Percentiles rank a stretch among this genome's conserved stretches.
Conservation (phyloP, 2,113 vertebrate genomes). For the Proterorhinus semilunaris region DNA sequence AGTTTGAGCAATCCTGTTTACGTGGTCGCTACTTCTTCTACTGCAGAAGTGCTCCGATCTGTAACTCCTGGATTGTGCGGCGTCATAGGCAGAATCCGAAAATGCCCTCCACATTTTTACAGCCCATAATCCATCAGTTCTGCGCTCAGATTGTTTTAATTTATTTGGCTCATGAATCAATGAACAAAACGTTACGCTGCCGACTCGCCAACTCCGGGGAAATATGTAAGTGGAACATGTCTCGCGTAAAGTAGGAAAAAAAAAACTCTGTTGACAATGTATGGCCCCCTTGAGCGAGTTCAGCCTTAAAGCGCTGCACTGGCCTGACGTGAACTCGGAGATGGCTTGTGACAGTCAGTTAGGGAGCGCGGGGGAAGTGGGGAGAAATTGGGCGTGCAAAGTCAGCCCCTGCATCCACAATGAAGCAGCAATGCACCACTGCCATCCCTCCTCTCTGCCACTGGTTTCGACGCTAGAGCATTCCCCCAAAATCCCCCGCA, state of each 20-base stretch:
- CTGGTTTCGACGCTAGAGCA: neutral
- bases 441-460: constrained; percentile 21
- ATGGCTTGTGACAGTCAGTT: constrained; percentile 10
- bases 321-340: neutral
- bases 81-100: too few relatives aligned
- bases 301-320: neutral
- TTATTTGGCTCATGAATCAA: too few relatives aligned
- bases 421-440: constrained; percentile 50
- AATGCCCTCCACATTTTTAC: too few relatives aligned
- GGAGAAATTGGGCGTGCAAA: constrained; percentile 27
- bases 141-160: too few relatives aligned
- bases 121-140: too few relatives aligned
- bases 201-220: neutral
- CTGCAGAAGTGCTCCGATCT: too few relatives aligned
- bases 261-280: neutral
- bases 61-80: too few relatives aligned
- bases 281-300: neutral
- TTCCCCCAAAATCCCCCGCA: neutral
- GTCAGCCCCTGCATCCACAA: constrained; percentile 46
- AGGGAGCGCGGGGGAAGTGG: constrained; percentile 26
- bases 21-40: too few relatives aligned
- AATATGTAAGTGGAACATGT: neutral
- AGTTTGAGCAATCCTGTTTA: too few relatives aligned
- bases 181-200: too few relatives aligned
- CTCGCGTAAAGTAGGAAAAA: neutral